These are phyloP conservation scores for Ecliptopera silaceata DNA, from an alignment of 2,888 invertebrate genomes.

Conservation along the genomic window DNA sequence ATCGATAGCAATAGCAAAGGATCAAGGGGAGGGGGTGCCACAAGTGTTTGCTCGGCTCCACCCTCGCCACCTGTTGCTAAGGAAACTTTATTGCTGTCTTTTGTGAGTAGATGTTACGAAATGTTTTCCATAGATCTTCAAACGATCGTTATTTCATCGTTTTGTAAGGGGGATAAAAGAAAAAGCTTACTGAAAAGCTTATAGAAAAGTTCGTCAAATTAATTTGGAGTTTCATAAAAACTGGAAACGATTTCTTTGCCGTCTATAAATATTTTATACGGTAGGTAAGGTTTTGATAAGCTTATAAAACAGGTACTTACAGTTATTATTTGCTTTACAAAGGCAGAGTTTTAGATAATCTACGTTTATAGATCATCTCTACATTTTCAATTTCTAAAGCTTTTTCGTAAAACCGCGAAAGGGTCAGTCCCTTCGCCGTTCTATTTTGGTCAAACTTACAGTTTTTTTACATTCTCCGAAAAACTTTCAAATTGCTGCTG, in stretches of 20 bases:
- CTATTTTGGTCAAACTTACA: neutral
- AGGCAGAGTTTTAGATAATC: no score
- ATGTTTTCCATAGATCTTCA: conserved; percentile 10
- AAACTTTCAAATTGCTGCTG: conserved; percentile 5
- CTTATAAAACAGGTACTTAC: no score
- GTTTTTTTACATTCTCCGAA: neutral
- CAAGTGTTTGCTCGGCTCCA: conserved; percentile 26
- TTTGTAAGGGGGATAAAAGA: conserved; percentile 1
- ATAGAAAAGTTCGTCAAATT: neutral
- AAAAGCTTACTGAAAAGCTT: conserved; percentile 11
- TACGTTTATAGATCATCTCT: no score
- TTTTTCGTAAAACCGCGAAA: neutral
- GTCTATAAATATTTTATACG: no score
- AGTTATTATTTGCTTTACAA: no score
- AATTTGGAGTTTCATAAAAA: neutral
- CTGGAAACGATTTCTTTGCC: no score
- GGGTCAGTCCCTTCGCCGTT: neutral
- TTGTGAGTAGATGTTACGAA: conserved; percentile 17
- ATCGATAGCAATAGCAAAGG: conserved; percentile 19
- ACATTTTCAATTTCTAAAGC: neutral
- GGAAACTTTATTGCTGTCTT: conserved; percentile 20
- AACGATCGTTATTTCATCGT: conserved; percentile 1
- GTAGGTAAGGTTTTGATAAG: no score
- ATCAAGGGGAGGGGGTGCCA: conserved; percentile 17
- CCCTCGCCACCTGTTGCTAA: conserved; percentile 37